A percentile compares a stretch with the other conserved stretches of the same genome.
Evolutionary conservation across 2,113 vertebrate genomes (phyloP).

Genomic region (Galeopterus variegatus): DNA sequence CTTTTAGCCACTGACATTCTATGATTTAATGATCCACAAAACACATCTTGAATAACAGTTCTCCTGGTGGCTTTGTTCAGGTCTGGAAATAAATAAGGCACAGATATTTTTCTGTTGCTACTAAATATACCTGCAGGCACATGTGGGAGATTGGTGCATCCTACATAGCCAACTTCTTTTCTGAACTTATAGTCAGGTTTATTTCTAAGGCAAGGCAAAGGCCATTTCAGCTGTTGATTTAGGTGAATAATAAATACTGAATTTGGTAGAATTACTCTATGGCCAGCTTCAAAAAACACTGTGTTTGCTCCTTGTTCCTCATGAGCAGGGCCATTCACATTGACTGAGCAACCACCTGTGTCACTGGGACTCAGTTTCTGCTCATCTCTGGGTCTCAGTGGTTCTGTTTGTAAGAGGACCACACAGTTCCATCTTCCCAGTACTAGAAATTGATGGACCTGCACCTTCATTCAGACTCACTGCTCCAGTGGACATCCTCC

Average conservation of each 20-base stretch:
- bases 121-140: background rate
- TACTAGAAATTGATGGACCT: background rate
- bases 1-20: background rate
- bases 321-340: background rate
- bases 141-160: background rate
- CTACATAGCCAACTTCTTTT: background rate
- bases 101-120: background rate
- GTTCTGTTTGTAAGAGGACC: background rate
- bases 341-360: no score
- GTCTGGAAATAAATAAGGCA: background rate
- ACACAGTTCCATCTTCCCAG: no score
- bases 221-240: background rate
- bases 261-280: background rate
- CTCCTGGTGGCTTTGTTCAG: background rate
- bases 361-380: no score
- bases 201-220: background rate
- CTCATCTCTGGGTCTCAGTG: background rate
- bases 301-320: background rate
- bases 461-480: background rate
- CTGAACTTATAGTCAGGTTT: background rate
- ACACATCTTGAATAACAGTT: background rate
- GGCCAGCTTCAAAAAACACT: background rate
- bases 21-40: background rate
- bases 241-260: background rate
- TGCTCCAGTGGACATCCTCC: accelerated